Evolutionary conservation across 2,888 invertebrate species (phyloP).

Genomic region (Napeogenes sylphis): DNA sequence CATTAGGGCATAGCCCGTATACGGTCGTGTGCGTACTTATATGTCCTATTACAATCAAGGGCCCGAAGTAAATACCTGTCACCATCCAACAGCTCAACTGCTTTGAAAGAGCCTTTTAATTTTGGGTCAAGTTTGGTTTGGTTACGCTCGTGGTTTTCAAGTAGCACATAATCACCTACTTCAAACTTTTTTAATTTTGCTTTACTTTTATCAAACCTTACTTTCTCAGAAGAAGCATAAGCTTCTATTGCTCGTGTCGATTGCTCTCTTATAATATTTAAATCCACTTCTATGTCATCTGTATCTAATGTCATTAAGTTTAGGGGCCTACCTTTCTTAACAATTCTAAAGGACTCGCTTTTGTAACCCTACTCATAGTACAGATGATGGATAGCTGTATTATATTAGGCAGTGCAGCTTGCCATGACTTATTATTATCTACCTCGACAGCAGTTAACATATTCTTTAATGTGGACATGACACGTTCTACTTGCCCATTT

Average conservation of each 20-base stretch:
- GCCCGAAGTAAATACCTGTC: constrained; percentile 9
- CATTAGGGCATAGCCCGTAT: constrained; percentile 10
- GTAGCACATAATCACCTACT: constrained; percentile 26
- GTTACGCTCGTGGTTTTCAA: constrained; percentile 29
- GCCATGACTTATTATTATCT: constrained; percentile 32
- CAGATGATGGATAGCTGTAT: constrained; percentile 39
- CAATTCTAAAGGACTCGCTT: constrained; percentile 33
- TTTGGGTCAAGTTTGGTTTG: constrained; percentile 29
- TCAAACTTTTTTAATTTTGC: constrained; percentile 20
- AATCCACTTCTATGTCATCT: constrained; percentile 17
- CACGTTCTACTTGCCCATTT: constrained; percentile 40
- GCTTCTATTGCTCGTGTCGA: too few relatives aligned
- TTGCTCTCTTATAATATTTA: constrained; percentile 18
- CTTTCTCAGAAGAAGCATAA: constrained; percentile 7
- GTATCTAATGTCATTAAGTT: constrained; percentile 8
- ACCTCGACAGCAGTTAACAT: constrained; percentile 37
- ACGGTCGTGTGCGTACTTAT: constrained; percentile 25
- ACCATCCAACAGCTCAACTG: constrained; percentile 21
- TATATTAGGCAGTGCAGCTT: constrained; percentile 35
- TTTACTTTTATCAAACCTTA: constrained; percentile 15
- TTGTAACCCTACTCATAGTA: too few relatives aligned
- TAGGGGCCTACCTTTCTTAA: constrained; percentile 27
- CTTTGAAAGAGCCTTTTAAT: constrained; percentile 26
- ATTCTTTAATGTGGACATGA: too few relatives aligned
- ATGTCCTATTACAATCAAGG: constrained; percentile 25